Evolutionary conservation across 1,140 invertebrate species (phyloP).

Genomic region (Lepidurus arcticus): DNA sequence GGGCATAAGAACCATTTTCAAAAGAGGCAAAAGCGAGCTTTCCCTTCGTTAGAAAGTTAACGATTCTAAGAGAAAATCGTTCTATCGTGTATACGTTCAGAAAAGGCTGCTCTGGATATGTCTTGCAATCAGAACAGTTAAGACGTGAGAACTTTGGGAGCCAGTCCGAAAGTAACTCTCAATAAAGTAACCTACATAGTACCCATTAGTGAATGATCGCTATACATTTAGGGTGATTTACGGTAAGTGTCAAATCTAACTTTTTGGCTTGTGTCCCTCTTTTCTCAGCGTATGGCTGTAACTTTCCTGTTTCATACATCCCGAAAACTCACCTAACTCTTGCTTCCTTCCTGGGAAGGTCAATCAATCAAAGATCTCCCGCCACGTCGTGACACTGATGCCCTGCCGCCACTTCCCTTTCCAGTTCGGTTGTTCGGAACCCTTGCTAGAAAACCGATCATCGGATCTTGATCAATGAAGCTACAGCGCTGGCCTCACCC

Average conservation of each 20-base stretch:
- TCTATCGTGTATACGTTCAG: no score
- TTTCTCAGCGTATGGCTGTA: neutral
- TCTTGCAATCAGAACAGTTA: no score
- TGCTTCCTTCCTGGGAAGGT: constrained; percentile 16
- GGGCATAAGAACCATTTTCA: no score
- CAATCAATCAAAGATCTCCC: constrained; percentile 13
- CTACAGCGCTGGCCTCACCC: neutral
- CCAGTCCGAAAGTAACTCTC: neutral
- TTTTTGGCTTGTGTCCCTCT: neutral
- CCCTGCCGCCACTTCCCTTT: constrained; percentile 15
- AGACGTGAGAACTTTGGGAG: neutral
- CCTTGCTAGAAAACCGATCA: neutral
- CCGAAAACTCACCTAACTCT: constrained; percentile 5
- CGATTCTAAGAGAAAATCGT: no score
- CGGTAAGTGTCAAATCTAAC: constrained; percentile 13
- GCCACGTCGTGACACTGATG: constrained; percentile 20
- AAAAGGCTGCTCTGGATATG: no score
- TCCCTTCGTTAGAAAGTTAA: no score
- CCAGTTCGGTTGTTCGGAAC: neutral
- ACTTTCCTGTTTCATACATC: constrained; percentile 19
- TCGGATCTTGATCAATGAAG: constrained; percentile 15
- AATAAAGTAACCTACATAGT: neutral
- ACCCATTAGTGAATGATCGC: neutral
- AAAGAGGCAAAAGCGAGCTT: no score
- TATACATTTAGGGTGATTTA: constrained; percentile 5